Conservation (phyloP, 1,140 invertebrate species). For the Drosophila repleta region DNA sequence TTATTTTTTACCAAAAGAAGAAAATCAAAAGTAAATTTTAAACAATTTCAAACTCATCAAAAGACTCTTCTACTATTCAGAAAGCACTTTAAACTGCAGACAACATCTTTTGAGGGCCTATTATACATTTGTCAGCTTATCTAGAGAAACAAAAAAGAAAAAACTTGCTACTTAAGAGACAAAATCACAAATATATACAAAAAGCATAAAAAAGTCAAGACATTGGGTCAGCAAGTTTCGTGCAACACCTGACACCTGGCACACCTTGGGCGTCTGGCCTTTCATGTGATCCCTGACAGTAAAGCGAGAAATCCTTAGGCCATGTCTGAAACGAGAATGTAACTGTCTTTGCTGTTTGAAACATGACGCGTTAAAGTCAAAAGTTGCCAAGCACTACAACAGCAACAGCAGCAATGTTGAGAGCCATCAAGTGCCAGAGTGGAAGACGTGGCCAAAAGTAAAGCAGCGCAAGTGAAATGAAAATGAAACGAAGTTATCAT, state of each 20-base stretch:
- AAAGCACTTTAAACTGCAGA: constrained; percentile 5
- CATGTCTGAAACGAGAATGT: constrained; percentile 49
- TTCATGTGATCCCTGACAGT: constrained; percentile 23
- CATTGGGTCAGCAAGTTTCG: constrained; percentile 23
- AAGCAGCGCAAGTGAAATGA: constrained; percentile 55
- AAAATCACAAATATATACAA: too few species aligned
- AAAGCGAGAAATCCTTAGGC: constrained; percentile 41
- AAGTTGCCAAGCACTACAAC: constrained; percentile 50
- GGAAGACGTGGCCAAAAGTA: constrained; percentile 37
- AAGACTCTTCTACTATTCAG: not conserved
- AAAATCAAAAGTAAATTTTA: not conserved
- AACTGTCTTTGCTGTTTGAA: constrained; percentile 40
- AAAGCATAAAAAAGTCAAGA: constrained; percentile 10
- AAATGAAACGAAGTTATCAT: constrained; percentile 75
- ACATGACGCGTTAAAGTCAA: constrained; percentile 74
- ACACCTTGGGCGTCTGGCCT: constrained; percentile 18
- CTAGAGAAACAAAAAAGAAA: not conserved
- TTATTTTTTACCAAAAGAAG: too few species aligned
- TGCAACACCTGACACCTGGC: constrained; percentile 20
- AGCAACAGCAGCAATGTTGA: constrained; percentile 11
- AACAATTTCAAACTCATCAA: not conserved
- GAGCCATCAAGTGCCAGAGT: constrained; percentile 56
- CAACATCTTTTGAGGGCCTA: constrained; percentile 3
- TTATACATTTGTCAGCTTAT: constrained; percentile 29
- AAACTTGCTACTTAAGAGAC: not conserved